These are phyloP conservation scores for Phylloscopus trochiloides DNA, from an alignment of 2,113 vertebrate species.

Conservation along the genomic window DNA sequence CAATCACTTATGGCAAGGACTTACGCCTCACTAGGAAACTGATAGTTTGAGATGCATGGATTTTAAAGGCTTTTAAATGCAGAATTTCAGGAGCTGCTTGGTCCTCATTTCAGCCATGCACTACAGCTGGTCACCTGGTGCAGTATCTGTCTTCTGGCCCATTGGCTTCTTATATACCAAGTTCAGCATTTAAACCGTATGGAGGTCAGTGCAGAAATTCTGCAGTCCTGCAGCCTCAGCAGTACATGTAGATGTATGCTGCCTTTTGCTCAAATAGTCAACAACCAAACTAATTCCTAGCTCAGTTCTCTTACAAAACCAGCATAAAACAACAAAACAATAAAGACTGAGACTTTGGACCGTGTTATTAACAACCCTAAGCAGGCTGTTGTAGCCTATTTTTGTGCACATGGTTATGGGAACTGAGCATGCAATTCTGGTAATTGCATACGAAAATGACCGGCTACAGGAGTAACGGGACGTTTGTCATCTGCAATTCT, in stretches of 20 bases:
- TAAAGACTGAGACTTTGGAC: background rate
- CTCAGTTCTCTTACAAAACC: background rate
- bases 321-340: background rate
- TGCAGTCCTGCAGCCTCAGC: background rate
- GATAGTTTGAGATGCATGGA: background rate
- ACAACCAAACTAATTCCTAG: background rate
- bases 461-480: background rate
- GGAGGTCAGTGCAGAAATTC: background rate
- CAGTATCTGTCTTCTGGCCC: background rate
- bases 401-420: background rate
- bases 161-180: background rate
- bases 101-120: background rate
- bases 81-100: background rate
- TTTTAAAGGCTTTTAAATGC: background rate
- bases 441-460: slow-evolving; percentile 1
- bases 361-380: background rate
- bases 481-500: background rate
- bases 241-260: background rate
- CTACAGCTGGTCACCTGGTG: background rate
- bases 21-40: background rate
- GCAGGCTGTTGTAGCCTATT: background rate
- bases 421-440: background rate
- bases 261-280: background rate
- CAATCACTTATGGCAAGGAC: background rate
- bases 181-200: background rate